Evolutionary conservation across 2,797 vertebrate genomes (phyloP), one percentile per base, ranked within the genome.

Genomic region (Cossypha polioptera): DNA sequence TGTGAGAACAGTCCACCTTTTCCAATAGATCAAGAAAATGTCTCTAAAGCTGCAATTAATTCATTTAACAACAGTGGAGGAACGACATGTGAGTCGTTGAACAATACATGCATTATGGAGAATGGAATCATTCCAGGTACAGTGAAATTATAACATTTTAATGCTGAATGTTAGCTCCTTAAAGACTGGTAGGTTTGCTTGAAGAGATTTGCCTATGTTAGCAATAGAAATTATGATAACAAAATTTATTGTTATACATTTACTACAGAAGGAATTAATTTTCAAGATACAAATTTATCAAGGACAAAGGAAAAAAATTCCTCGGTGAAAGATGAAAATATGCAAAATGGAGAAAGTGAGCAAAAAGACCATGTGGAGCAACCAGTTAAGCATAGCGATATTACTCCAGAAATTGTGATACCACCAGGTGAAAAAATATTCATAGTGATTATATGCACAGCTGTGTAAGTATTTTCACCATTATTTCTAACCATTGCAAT

Each of bases 391-490:
- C 83, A 65, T 3, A 3, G 47, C 3, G 28, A 2, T 43, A 18
- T 68, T 31, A 82, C 57, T 58, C 54, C 67, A 38, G 77, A 86
- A 62, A 59, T 94, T 59, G 75, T 94, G 48, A 95, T 98, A 88
- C 91, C 92, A 53, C 95, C 98, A 17, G 97, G 97, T 11, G 97
- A 76, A 54, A 97, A 75, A 82, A 79, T 54, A 35, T 97, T 45
- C 16, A 5, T 98, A 19, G 53, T 82, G 35, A 47, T 98, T 13
- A 28, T 25, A 5, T 98, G 98, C 83, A 95, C 97, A 40, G 97
- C 98, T 76, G 76, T 88, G 98, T 98, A 96, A 36, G 97, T 94
- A 38, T 82, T 86, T 7, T 65, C 86, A 57, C 22, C 26, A 6
- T 54, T 86, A 21, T 7, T 92, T 69, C 40, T 76, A 62, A 58